Conservation (phyloP, 2,113 vertebrate species). For the Mellivora capensis region DNA sequence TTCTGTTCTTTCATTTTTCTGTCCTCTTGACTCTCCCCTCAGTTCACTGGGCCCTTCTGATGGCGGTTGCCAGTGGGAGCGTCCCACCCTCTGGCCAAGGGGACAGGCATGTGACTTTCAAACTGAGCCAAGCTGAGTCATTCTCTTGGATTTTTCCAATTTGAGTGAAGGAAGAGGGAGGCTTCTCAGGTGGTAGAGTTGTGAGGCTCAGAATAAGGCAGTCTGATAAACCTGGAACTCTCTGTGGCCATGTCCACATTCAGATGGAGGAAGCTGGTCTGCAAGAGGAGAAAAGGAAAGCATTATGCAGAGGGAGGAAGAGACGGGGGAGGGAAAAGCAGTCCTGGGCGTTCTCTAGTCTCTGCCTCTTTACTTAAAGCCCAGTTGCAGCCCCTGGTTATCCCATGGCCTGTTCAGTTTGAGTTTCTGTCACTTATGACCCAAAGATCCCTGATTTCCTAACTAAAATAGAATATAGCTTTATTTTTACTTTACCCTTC, state of each 20-base stretch:
- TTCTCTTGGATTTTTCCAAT: neutral
- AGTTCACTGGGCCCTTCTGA: neutral
- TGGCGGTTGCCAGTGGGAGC: neutral
- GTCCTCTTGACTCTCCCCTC: neutral
- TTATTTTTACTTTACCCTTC: slow-evolving; percentile 2
- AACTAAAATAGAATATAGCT: neutral
- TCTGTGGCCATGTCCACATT: neutral
- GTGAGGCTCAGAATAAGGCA: too few species aligned
- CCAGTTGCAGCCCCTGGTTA: neutral
- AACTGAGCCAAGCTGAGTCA: neutral
- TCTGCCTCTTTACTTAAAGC: neutral
- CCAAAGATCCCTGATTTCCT: neutral
- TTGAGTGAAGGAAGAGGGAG: neutral
- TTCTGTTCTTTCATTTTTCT: neutral
- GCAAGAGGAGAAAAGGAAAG: neutral
- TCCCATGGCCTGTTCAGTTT: neutral
- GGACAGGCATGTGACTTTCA: neutral
- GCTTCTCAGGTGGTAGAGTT: neutral
- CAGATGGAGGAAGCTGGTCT: neutral
- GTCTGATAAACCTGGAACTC: neutral
- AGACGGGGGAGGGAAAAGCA: neutral
- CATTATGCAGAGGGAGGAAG: neutral
- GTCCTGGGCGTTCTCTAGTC: neutral
- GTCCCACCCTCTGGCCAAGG: neutral
- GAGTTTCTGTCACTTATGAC: slow-evolving; percentile 6